Evolutionary conservation across 2,888 invertebrate genomes (phyloP).

Genomic region (Encarsia formosa): DNA sequence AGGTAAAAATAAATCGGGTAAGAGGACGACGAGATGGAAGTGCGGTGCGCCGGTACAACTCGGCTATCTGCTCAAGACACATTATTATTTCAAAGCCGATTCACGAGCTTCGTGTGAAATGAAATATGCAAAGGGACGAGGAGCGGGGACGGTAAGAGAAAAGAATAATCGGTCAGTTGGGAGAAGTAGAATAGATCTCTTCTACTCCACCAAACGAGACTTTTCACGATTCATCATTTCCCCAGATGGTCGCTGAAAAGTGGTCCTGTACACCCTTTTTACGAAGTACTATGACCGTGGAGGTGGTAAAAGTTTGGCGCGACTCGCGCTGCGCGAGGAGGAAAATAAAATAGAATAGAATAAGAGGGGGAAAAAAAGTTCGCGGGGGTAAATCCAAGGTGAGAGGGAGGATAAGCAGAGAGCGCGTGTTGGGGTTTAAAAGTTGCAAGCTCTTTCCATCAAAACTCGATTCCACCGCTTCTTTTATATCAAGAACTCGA

Average conservation of each 20-base stretch:
- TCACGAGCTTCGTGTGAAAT: neutral
- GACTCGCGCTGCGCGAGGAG: neutral
- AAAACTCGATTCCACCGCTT: conserved; percentile 3
- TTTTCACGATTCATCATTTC: conserved; percentile 20
- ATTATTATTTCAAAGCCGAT: conserved; percentile 17
- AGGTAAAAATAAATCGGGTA: neutral
- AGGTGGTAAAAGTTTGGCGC: neutral
- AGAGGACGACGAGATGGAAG: neutral
- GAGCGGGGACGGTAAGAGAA: no score
- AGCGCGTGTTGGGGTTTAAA: no score
- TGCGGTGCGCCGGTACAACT: neutral
- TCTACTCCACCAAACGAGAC: no score
- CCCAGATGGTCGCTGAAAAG: conserved; percentile 21
- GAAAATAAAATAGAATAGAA: neutral
- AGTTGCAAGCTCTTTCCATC: neutral
- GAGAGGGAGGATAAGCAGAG: no score
- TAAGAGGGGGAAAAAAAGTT: neutral
- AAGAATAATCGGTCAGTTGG: conserved; percentile 9
- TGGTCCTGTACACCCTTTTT: conserved; percentile 22
- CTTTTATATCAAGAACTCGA: conserved; percentile 1
- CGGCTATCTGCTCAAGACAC: conserved; percentile 1
- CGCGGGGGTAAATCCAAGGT: no score
- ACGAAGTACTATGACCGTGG: no score
- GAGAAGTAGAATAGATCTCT: neutral
- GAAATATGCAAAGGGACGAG: conserved; percentile 18